These are phyloP conservation scores for Picus viridis DNA, from an alignment of 2,797 vertebrate genomes.

Conservation along the genomic window DNA sequence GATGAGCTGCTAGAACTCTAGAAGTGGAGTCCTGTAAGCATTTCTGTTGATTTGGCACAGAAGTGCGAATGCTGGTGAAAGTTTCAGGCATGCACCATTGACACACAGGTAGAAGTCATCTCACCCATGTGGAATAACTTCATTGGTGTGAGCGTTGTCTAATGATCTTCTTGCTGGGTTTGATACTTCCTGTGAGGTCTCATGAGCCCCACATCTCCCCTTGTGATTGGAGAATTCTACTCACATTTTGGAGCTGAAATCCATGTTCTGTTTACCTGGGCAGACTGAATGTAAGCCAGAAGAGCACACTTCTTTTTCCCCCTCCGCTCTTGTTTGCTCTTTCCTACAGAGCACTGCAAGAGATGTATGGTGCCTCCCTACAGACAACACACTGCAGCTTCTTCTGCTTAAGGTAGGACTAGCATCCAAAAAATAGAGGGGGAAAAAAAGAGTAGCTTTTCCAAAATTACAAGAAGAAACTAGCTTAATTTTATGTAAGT, in stretches of 20 bases:
- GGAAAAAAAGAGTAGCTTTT: neutral
- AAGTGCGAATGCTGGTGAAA: neutral
- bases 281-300: neutral
- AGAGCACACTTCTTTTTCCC: no score
- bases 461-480: neutral
- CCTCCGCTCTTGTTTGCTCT: neutral
- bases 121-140: neutral
- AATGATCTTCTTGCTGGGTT: neutral
- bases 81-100: neutral
- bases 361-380: neutral
- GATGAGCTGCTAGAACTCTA: neutral
- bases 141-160: neutral
- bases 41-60: neutral
- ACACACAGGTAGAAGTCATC: neutral
- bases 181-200: fast-evolving
- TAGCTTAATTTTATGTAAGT: neutral
- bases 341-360: neutral
- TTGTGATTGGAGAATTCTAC: neutral
- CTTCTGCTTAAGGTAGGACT: neutral
- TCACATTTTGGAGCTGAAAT: neutral
- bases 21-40: neutral
- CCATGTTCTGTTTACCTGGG: no score
- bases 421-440: neutral
- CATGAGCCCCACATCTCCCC: neutral
- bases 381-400: neutral